Evolutionary conservation across 2,797 vertebrate genomes (phyloP), one percentile per base, ranked within the genome.

Genomic region (Gephyroberyx darwinii): DNA sequence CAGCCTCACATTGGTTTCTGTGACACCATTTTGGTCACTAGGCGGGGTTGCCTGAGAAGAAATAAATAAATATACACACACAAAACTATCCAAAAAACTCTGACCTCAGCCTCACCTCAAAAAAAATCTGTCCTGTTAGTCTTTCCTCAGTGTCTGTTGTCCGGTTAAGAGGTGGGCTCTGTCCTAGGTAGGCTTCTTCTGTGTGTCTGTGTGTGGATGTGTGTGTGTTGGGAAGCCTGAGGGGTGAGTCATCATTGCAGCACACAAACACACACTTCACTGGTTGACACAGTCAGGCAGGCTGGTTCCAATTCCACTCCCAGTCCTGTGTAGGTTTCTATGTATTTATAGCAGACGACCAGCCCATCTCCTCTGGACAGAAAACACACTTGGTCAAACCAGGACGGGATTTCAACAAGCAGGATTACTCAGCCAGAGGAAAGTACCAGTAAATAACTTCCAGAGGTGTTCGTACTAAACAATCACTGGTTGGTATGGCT

Each of bases 211-310:
- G 26, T 48, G 37, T 63, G 13, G 2, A 7, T 33, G 5, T 48
- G 43, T 31, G 45, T 33, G 17, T 31, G 12, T 39, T 30, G 26
- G 31, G 48, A 50, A 12, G 30, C 5, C 5, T 65, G 35, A 22
- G 37, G 35, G 51, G 26, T 65, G 51, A 65, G 50, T 65, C 63
- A 65, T 9, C 37, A n/a, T 39, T 52, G n/a, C 37, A 65, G 20
- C 8, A 35, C 10, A 41, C 53, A 37, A 10, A 63, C 35, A 59
- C 43, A 68, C 43, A 58, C 54, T 26, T 26, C 26, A 26, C 26
- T 26, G 26, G 26, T 26, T 26, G 26, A 26, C 26, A 26, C 26
- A 26, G 26, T 26, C 26, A 26, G 26, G 26, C 26, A 26, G 26
- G 26, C 26, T 26, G n/a, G 35, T 8, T 48, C 13, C 22, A 20